phyloP scores from a whole-genome alignment of 2,113 vertebrate genomes.

The Rhabdomys dilectus region DNA sequence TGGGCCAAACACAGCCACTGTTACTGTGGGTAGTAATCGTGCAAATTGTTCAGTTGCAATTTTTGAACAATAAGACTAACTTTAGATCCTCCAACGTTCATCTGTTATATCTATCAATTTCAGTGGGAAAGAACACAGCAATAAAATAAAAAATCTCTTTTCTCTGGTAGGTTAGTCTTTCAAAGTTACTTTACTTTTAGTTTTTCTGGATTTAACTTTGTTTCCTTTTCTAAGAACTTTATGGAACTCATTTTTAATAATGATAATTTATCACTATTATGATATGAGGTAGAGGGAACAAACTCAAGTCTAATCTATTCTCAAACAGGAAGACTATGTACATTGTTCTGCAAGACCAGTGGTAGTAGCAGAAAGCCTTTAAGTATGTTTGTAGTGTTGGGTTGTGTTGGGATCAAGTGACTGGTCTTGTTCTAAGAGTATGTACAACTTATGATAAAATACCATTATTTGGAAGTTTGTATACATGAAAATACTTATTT shows the following conservation, averaged over 20 bases:
- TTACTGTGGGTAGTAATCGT: not conserved
- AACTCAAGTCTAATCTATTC: not conserved
- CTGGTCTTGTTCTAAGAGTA: not conserved
- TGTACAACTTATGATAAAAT: not conserved
- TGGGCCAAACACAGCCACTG: not conserved
- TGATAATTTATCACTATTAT: slow-evolving; percentile 3
- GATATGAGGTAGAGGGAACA: not conserved
- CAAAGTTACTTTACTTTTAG: not conserved
- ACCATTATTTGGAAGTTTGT: not conserved
- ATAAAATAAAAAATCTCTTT: not conserved
- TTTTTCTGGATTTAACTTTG: not conserved
- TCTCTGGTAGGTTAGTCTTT: not conserved
- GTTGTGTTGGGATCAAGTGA: not conserved
- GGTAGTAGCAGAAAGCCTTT: not conserved
- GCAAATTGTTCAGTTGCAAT: not conserved
- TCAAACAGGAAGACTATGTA: not conserved
- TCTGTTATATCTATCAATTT: not conserved
- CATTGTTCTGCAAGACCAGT: not conserved
- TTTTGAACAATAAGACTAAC: not conserved
- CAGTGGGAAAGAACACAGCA: not conserved
- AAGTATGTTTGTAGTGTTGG: not conserved
- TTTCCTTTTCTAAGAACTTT: not conserved
- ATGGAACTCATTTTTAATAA: not conserved
- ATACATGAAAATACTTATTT: not conserved
- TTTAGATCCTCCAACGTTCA: not conserved